Conservation (phyloP, 2,797 vertebrate species). For the Selene dorsalis region DNA sequence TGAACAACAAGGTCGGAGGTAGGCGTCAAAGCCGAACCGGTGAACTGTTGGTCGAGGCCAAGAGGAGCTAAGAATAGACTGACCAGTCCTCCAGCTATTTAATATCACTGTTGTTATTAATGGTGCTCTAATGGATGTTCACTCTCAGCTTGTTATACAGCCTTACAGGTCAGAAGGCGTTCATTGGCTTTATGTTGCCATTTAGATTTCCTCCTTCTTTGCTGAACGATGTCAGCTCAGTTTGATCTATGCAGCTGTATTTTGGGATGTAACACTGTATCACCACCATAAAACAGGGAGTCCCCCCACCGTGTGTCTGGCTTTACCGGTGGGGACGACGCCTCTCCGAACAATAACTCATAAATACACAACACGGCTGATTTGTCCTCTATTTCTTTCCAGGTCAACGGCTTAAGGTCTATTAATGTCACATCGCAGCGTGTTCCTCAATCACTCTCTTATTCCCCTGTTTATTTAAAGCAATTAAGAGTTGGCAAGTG, state of each 20-base stretch:
- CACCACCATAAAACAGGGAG: conserved; percentile 21
- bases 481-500: conserved; percentile 52
- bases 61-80: conserved; percentile 70
- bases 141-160: background rate
- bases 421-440: conserved; percentile 53
- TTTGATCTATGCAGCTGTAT: background rate
- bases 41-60: conserved; percentile 64
- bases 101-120: conserved; percentile 43
- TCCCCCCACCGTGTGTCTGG: conserved; percentile 12
- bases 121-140: conserved; percentile 10
- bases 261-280: background rate
- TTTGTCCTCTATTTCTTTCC: conserved; percentile 62
- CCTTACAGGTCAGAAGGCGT: background rate
- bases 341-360: conserved; percentile 61
- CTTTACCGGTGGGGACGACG: conserved; percentile 32
- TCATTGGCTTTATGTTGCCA: background rate
- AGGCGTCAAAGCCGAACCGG: conserved; percentile 70
- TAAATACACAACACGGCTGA: conserved; percentile 38
- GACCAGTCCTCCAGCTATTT: conserved; percentile 46
- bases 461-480: conserved; percentile 61
- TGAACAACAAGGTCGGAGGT: conserved; percentile 79
- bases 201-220: background rate
- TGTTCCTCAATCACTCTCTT: conserved; percentile 41
- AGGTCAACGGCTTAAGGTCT: conserved; percentile 66
- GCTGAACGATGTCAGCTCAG: conserved; percentile 1